These are phyloP conservation scores for Papilio machaon DNA, from an alignment of 1,140 invertebrate genomes.

Conservation along the genomic window DNA sequence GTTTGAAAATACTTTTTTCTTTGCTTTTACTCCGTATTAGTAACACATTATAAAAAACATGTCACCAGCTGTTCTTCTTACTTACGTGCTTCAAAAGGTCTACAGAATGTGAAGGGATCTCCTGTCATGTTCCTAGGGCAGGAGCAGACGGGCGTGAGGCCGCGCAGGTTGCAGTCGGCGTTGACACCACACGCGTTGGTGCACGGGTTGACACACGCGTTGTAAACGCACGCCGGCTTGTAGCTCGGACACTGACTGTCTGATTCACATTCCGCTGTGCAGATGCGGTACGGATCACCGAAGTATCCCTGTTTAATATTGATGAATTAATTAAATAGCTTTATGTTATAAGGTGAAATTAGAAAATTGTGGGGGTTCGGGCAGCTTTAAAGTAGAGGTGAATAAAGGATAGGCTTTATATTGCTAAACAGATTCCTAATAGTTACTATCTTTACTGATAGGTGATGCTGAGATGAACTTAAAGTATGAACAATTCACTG, in stretches of 20 bases:
- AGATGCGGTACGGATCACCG: conserved; percentile 88
- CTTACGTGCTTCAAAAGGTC: conserved; percentile 89
- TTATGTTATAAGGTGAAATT: too few relatives aligned
- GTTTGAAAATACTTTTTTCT: too few relatives aligned
- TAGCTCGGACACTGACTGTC: conserved; percentile 89
- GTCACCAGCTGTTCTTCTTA: conserved; percentile 40
- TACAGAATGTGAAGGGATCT: conserved; percentile 91
- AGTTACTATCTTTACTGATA: too few relatives aligned
- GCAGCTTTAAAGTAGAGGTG: too few relatives aligned
- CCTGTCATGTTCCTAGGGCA: conserved; percentile 94
- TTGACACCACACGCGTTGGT: conserved; percentile 90
- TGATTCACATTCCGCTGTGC: conserved; percentile 88
- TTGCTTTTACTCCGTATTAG: too few relatives aligned
- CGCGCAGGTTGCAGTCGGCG: conserved; percentile 90
- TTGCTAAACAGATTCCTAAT: too few relatives aligned
- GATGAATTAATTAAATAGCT: not conserved
- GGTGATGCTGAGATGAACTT: too few relatives aligned
- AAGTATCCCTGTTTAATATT: conserved; percentile 84
- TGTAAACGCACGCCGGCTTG: conserved; percentile 91
- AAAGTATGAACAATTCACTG: too few relatives aligned
- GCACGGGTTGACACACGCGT: conserved; percentile 91
- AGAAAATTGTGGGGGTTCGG: too few relatives aligned
- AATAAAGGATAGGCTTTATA: too few relatives aligned
- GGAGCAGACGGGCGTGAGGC: conserved; percentile 90
- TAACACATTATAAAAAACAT: not conserved